A percentile compares a stretch with the other conserved stretches of the same genome.
Evolutionary conservation across 2,888 invertebrate species (phyloP).

Genomic region (Plagiodera versicolora): DNA sequence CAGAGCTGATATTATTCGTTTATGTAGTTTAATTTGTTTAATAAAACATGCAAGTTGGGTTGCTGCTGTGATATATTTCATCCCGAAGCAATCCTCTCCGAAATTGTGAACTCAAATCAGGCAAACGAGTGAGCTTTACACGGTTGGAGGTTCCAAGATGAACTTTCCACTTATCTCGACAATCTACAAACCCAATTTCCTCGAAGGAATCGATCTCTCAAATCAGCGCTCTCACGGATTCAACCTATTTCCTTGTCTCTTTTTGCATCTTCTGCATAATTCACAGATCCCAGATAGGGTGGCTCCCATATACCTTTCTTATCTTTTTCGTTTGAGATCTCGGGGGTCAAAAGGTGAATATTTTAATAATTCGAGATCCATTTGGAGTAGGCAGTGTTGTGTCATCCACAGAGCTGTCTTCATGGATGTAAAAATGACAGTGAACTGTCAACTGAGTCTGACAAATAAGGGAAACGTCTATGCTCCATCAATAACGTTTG

Average conservation of each 20-base stretch:
- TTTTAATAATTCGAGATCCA: too few species aligned
- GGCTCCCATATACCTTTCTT: background rate
- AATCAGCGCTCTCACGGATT: constrained; percentile 47
- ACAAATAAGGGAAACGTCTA: too few species aligned
- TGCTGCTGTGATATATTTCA: background rate
- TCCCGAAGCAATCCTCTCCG: background rate
- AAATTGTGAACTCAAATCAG: background rate
- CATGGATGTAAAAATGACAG: too few species aligned
- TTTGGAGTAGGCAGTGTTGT: too few species aligned
- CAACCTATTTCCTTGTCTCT: constrained; percentile 35
- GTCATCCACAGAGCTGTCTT: too few species aligned
- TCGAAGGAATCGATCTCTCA: constrained; percentile 50
- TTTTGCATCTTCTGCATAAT: constrained; percentile 29
- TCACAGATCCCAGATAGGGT: constrained; percentile 12
- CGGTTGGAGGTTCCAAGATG: background rate
- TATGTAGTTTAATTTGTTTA: too few species aligned
- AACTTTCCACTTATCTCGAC: constrained; percentile 29
- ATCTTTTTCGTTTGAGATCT: constrained; percentile 6
- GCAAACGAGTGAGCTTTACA: background rate
- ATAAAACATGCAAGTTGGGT: too few species aligned
- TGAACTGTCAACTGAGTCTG: too few species aligned
- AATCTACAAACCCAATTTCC: constrained; percentile 54
- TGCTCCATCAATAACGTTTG: constrained; percentile 12
- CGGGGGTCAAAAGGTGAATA: background rate
- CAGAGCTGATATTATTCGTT: too few species aligned